These are phyloP conservation scores for Malacoraja senta DNA, from an alignment of 2,797 vertebrate species.

Conservation along the genomic window DNA sequence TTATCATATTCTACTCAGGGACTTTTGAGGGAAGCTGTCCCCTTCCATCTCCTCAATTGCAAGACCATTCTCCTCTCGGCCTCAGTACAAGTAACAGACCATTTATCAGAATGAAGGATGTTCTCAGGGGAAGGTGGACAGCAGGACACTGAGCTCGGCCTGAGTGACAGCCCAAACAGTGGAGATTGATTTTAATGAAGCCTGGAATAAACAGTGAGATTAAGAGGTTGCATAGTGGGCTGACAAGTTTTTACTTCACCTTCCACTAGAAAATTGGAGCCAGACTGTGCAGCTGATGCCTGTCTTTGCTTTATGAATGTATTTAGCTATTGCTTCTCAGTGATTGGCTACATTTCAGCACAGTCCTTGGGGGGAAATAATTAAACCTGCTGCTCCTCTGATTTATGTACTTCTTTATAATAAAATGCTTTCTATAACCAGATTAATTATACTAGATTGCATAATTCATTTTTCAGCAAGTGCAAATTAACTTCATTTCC, in stretches of 20 bases:
- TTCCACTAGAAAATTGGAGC: conserved; percentile 44
- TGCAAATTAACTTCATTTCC: conserved; percentile 19
- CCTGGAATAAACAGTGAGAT: conserved; percentile 63
- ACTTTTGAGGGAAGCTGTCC: conserved; percentile 41
- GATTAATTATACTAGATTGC: background rate
- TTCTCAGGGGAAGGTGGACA: conserved; percentile 56
- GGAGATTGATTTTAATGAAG: conserved; percentile 66
- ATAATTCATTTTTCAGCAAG: conserved; percentile 27
- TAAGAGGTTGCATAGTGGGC: conserved; percentile 55
- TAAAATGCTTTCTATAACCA: conserved; percentile 26
- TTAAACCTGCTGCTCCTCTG: conserved; percentile 29
- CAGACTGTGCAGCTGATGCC: conserved; percentile 46
- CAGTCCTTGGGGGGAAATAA: background rate
- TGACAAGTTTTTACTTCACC: conserved; percentile 57
- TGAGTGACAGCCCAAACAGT: conserved; percentile 56
- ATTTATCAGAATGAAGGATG: conserved; percentile 62
- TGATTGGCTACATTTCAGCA: conserved; percentile 32
- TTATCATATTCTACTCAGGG: conserved; percentile 46
- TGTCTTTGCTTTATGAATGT: conserved; percentile 47
- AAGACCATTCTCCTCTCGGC: conserved; percentile 50
- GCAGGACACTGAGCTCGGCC: conserved; percentile 49
- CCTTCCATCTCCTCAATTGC: conserved; percentile 53
- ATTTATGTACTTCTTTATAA: conserved; percentile 31
- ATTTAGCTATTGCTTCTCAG: conserved; percentile 42
- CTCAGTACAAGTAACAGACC: conserved; percentile 50